Evolutionary conservation across 2,797 vertebrate species (phyloP), one percentile per base, ranked within the genome.

Genomic region (Cryptoprocta ferox): DNA sequence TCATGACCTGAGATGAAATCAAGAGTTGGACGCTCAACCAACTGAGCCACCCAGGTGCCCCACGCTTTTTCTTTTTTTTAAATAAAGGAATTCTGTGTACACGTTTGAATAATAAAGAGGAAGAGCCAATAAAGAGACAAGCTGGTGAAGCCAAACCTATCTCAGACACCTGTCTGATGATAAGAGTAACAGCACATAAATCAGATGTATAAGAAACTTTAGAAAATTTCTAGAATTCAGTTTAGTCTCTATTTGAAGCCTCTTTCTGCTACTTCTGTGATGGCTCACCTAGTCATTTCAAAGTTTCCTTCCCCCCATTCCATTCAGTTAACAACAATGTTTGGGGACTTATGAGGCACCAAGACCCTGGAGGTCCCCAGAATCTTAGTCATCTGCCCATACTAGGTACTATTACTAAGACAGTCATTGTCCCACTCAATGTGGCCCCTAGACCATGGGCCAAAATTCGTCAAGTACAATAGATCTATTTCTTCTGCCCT

Each of bases 161-260:
- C 39, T 61, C 37, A n/a, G 26, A 56, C 26, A 8, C 26, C 12
- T 75, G 16, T 87, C 53, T 75, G 35, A 48, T 14, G 6, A 30
- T 2, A 73, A 24, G 45, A 30, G 2, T 79, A 73, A 61, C 45
- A 45, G 24, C 26, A 5, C 39, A 30, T 63, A 78, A 76, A 59
- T 53, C 84, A 84, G 13, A 4, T 45, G 8, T 28, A 16, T 15
- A 45, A 32, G 56, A 85, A 68, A 61, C n/a, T 73, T 63, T 11
- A 37, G 61, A 39, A 87, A 50, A 76, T 45, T 30, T 94, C 35
- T 28, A 39, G 26, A 89, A 92, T n/a, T 53, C 45, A 11, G 6
- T 12, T 48, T 92, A 37, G 56, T 85, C 30, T 86, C 35, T 28
- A 42, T 35, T 79, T 79, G 71, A 91, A 91, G 65, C 30, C 15